phyloP scores from a whole-genome alignment of 2,888 invertebrate species.

The Druceiella hillmani region DNA sequence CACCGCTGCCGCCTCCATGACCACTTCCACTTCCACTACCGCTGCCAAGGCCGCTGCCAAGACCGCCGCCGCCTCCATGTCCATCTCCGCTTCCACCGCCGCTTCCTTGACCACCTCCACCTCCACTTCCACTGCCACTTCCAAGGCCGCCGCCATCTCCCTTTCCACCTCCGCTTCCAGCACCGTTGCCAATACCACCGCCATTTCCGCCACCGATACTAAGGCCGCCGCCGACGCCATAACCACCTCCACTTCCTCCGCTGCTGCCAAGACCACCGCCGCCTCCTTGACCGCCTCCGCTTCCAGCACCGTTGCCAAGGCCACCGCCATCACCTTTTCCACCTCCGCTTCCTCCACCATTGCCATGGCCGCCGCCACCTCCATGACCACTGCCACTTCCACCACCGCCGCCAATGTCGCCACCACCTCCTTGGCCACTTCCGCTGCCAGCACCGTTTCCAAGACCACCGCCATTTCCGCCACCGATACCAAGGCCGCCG shows the following conservation, averaged over 20 bases:
- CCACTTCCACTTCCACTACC: slow-evolving; percentile 29
- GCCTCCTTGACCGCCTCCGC: slow-evolving; percentile 29
- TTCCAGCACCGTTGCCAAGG: slow-evolving; percentile 33
- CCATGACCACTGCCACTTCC: too few species aligned
- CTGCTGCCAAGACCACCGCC: slow-evolving; percentile 27
- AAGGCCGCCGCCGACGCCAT: slow-evolving; percentile 26
- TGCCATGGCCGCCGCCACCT: slow-evolving; percentile 30
- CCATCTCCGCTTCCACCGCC: slow-evolving; percentile 27
- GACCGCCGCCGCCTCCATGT: slow-evolving; percentile 21
- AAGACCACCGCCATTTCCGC: slow-evolving; percentile 22
- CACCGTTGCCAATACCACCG: slow-evolving; percentile 24
- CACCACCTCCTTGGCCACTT: too few species aligned
- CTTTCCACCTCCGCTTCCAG: slow-evolving; percentile 24
- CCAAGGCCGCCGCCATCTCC: slow-evolving; percentile 29
- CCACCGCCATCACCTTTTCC: slow-evolving; percentile 36
- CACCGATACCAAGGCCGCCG: slow-evolving; percentile 22
- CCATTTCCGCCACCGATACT: slow-evolving; percentile 17
- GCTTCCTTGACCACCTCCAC: slow-evolving; percentile 19
- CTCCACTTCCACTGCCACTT: slow-evolving; percentile 23
- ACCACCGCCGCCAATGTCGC: too few species aligned
- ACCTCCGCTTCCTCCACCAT: slow-evolving; percentile 22
- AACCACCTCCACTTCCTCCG: slow-evolving; percentile 22
- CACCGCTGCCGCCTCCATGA: slow-evolving; percentile 16
- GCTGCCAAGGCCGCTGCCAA: slow-evolving; percentile 26
- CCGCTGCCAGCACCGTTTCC: too few species aligned